Base-by-base conservation (phyloP, 2,113 vertebrate species). In the Equus przewalskii region DNA sequence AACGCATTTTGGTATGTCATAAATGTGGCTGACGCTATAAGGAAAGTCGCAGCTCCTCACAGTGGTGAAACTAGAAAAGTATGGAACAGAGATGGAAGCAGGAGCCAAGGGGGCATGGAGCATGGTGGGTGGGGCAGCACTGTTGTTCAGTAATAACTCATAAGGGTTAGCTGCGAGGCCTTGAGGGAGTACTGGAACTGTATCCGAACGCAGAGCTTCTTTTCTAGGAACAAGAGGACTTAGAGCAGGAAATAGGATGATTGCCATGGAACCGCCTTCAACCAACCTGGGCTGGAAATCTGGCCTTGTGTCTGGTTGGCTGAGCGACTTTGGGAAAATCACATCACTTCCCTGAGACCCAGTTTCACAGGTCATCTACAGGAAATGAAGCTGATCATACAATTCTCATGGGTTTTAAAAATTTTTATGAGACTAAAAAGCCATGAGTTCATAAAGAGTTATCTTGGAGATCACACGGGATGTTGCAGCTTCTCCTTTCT, bases 271-370 rank as follows among this genome's bases (percentile, higher is more conserved):
- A n/a, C 10, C 26, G 3, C 80, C 6, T 19, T 64, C 80, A 64
- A 7, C 26, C 18, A 24, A 49, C 44, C 19, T 15, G 30, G 30
- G 44, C 7, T 10, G 44, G 19, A n/a, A 51, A 51, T 22, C 24
- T 0, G 4, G 15, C 30, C 24, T 22, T 21, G 30, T 13, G 6
- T 51, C 64, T n/a, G 7, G 7, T 15, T 7, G 4, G 6, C 19
- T n/a, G 44, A 49, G 44, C n/a, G 41, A 84, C 41, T 72, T 70
- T 46, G 41, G 60, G 41, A 49, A 49, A 65, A 49, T 33, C 81
- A 19, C 18, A 15, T 67, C 62, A 22, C 30, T 46, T 51, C 44
- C 46, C 82, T 46, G 44, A 67, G 16, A 64, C 41, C 28, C 46
- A 28, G 44, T 24, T 67, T n/a, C 44, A 49, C 41, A 14, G 54